phyloP scores from a whole-genome alignment of 2,888 invertebrate genomes.

The Hydrotaea cyrtoneurina region DNA sequence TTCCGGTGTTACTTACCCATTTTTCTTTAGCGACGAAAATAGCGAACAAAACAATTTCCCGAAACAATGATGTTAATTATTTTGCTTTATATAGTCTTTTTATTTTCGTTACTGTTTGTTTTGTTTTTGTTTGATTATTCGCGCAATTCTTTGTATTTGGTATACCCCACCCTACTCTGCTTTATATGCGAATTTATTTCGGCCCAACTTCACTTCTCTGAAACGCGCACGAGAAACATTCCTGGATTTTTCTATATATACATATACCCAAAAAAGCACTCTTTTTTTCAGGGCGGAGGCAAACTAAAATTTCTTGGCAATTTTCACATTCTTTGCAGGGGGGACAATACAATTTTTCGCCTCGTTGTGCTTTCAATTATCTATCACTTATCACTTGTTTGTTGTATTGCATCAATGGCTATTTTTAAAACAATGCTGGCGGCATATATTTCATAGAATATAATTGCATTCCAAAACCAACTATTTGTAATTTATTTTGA shows the following conservation, averaged over 20 bases:
- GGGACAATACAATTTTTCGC: constrained; percentile 22
- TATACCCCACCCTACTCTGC: too few species aligned
- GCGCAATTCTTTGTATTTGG: constrained; percentile 31
- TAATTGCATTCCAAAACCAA: constrained; percentile 49
- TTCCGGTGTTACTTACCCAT: constrained; percentile 59
- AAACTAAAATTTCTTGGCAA: constrained; percentile 1
- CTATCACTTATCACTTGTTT: constrained; percentile 29
- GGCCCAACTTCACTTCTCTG: neutral
- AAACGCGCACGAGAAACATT: constrained; percentile 36
- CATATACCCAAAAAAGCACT: constrained; percentile 26
- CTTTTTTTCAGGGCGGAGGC: constrained; percentile 66
- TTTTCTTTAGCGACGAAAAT: constrained; percentile 47
- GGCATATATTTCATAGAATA: constrained; percentile 27
- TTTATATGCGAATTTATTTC: constrained; percentile 12
- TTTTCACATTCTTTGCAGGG: constrained; percentile 54
- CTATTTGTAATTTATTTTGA: constrained; percentile 4
- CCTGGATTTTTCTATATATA: constrained; percentile 38
- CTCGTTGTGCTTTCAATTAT: constrained; percentile 11
- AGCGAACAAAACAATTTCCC: constrained; percentile 28
- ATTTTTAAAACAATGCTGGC: constrained; percentile 49
- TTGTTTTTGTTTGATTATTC: constrained; percentile 60
- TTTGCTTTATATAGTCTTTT: neutral
- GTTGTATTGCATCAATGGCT: constrained; percentile 53
- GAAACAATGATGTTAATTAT: constrained; percentile 25
- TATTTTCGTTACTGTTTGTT: neutral